Evolutionary conservation across 2,113 vertebrate genomes (phyloP).

Genomic region (Isurus oxyrinchus): DNA sequence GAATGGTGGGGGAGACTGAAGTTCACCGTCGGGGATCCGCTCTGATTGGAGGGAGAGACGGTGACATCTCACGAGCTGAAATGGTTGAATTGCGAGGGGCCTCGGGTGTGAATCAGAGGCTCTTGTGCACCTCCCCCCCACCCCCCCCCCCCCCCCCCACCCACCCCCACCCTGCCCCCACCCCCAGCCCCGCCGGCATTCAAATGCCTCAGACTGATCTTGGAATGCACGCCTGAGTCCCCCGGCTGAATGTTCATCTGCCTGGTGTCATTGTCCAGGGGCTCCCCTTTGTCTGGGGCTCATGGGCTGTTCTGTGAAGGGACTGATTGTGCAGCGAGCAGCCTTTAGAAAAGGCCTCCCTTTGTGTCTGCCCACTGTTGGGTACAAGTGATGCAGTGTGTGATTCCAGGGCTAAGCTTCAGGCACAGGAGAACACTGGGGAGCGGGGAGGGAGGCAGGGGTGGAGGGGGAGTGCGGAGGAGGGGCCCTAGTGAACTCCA

Average conservation of each 20-base stretch:
- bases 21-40: no score
- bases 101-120: neutral
- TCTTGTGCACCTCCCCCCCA: no score
- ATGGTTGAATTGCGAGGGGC: no score
- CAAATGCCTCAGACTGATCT: no score
- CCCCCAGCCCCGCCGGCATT: neutral
- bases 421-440: neutral
- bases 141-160: no score
- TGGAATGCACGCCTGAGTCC: neutral
- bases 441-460: no score
- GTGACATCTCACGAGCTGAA: no score
- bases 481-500: no score
- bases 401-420: neutral
- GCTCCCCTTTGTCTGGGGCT: neutral
- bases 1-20: no score
- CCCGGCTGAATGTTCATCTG: neutral
- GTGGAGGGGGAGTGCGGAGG: no score
- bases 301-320: neutral
- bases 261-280: neutral
- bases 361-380: neutral
- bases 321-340: neutral
- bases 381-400: neutral
- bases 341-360: neutral
- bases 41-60: no score
- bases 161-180: no score